Evolutionary conservation across 2,888 invertebrate genomes (phyloP), one percentile per base, ranked within the genome.

Genomic region (Linhomoeus sp.): DNA sequence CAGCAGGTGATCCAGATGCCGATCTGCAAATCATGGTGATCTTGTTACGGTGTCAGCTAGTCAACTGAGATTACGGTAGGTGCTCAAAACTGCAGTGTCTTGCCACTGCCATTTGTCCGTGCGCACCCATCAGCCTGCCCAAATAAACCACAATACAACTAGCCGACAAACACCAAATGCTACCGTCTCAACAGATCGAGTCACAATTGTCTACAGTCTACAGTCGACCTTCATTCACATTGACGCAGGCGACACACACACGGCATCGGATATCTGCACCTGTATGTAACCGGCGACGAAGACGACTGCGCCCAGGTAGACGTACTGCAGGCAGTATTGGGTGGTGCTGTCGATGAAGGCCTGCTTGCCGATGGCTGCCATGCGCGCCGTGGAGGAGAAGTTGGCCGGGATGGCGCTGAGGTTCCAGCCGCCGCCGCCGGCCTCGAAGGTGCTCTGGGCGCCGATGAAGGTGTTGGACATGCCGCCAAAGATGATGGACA

Each of bases 1-100:
- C 68, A 64, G 1, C 67, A 60, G 3, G 58, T 54, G 53, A 64
- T 57, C 66, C 67, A 70, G 50, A 63, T 63, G 3, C 59, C 51
- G 9, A 69, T 62, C 56, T 69, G 61, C 39, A 56, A 41, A 20
- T 20, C 41, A 29, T 12, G 38, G 38, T 7, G 38, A 3, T 7
- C 38, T 7, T 12, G 38, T 35, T 35, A 14, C 29, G 29, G 29
- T 12, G 29, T 29, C 29, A 29, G 35, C 12, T 35, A 12, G 12
- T 35, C 12, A 14, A 17, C 17, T 14, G 12, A 17, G 17, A 14
- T 35, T 12, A n/a, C n/a, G n/a, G n/a, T n/a, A n/a, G n/a, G n/a
- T n/a, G n/a, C n/a, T n/a, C n/a, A n/a, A 41, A 23, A 41, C 9
- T 39, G 9, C 20, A 20, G n/a, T 9, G 17, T 38, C 7, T 9